These are phyloP conservation scores for Nettapus auritus DNA, from an alignment of 2,113 vertebrate species.

Conservation along the genomic window DNA sequence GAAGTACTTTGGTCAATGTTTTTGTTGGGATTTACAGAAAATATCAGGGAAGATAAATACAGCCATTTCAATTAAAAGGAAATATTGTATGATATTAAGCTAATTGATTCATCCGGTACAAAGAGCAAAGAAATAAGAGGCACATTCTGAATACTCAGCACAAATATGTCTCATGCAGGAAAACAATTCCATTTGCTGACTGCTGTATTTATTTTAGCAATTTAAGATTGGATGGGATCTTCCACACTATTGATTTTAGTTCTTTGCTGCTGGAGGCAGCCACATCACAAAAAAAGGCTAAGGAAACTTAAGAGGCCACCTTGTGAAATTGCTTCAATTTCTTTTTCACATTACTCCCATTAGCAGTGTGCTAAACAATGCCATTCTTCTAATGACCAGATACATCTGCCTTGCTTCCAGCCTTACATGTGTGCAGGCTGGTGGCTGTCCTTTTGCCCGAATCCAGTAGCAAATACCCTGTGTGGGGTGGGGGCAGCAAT, in stretches of 20 bases:
- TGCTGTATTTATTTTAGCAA: not conserved
- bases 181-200: rapidly evolving
- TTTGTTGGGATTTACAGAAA: not conserved
- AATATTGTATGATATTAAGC: not conserved
- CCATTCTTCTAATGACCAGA: rapidly evolving
- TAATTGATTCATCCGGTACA: not conserved
- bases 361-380: not conserved
- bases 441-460: not conserved
- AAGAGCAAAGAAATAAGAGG: not conserved
- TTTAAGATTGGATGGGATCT: too few relatives aligned
- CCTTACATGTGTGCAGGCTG: not conserved
- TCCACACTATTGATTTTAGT: rapidly evolving
- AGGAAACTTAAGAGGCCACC: not conserved
- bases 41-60: not conserved
- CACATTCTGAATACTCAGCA: rapidly evolving
- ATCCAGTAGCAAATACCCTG: too few relatives aligned
- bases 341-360: rapidly evolving
- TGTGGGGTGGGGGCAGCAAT: too few relatives aligned
- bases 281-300: not conserved
- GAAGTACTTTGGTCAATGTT: not conserved
- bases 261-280: not conserved
- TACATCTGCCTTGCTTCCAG: not conserved
- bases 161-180: not conserved
- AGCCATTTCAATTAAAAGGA: not conserved
- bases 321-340: rapidly evolving